phyloP scores from a whole-genome alignment of 2,888 invertebrate species.

The Cerastoderma edule region DNA sequence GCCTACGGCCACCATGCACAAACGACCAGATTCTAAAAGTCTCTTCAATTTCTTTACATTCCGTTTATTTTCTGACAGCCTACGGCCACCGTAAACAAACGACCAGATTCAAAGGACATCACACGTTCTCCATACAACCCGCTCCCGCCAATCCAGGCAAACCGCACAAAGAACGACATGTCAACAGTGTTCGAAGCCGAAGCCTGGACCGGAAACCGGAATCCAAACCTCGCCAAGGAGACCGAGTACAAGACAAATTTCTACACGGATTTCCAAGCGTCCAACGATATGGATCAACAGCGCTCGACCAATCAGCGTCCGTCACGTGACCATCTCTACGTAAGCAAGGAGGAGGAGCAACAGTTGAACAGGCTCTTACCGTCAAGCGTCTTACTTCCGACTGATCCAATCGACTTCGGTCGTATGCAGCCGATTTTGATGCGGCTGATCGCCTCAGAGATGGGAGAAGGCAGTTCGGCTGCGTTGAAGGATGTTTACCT shows the following conservation, averaged over 20 bases:
- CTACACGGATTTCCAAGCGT: slow-evolving; percentile 7
- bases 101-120: slow-evolving; percentile 74
- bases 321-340: slow-evolving; percentile 16
- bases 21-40: no score
- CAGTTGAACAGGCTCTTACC: slow-evolving; percentile 62
- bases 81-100: slow-evolving; percentile 48
- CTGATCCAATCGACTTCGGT: slow-evolving; percentile 64
- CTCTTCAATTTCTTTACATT: no score
- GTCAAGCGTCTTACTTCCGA: slow-evolving; percentile 69
- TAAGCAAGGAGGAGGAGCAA: slow-evolving; percentile 37
- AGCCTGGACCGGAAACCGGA: slow-evolving; percentile 61
- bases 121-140: slow-evolving; percentile 56
- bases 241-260: slow-evolving; percentile 54
- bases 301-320: slow-evolving; percentile 6
- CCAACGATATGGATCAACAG: slow-evolving; percentile 22
- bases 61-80: slow-evolving; percentile 56
- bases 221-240: slow-evolving; percentile 46
- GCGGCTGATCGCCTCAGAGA: slow-evolving; percentile 68
- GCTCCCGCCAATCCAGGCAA: slow-evolving; percentile 70
- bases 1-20: no score
- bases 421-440: slow-evolving; percentile 70
- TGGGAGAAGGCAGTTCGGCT: slow-evolving; percentile 61
- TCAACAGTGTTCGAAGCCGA: slow-evolving; percentile 76
- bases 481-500: slow-evolving; percentile 75
- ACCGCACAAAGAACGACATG: slow-evolving; percentile 65